These are phyloP conservation scores for Notamacropus eugenii DNA, from an alignment of 2,797 vertebrate species.

Conservation along the genomic window DNA sequence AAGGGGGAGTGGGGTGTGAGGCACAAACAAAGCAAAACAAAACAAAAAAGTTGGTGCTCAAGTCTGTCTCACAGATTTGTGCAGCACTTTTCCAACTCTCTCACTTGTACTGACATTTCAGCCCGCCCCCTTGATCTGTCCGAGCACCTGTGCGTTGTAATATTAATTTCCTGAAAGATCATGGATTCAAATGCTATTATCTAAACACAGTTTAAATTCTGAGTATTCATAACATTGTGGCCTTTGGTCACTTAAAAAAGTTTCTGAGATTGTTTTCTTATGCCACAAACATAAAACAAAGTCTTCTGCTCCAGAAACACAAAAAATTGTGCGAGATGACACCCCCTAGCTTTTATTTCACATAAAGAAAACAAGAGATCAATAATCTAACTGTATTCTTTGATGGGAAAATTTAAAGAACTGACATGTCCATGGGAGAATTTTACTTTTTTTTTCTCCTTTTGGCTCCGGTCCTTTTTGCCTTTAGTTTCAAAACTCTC, in stretches of 20 bases:
- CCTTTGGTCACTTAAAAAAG: conserved; percentile 78
- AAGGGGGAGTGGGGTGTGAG: conserved; percentile 37
- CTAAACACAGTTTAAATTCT: conserved; percentile 73
- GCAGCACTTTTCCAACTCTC: conserved; percentile 57
- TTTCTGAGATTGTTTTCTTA: conserved; percentile 82
- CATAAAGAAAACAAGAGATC: conserved; percentile 80
- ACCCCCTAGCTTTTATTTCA: conserved; percentile 86
- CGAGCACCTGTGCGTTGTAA: conserved; percentile 79
- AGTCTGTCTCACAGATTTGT: conserved; percentile 27
- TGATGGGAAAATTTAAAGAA: conserved; percentile 86
- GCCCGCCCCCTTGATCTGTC: conserved; percentile 68
- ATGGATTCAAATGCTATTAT: conserved; percentile 56
- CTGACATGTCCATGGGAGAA: conserved; percentile 83
- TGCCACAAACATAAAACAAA: conserved; percentile 80
- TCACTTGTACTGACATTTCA: conserved; percentile 66
- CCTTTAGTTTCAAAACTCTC: conserved; percentile 90
- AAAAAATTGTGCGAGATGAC: conserved; percentile 85
- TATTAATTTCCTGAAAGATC: conserved; percentile 79
- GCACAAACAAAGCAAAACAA: conserved; percentile 78
- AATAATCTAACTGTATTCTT: conserved; percentile 83
- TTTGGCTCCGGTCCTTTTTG: conserved; percentile 83
- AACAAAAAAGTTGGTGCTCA: conserved; percentile 66
- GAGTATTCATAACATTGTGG: conserved; percentile 72
- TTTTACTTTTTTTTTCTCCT: conserved; percentile 83
- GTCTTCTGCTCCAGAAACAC: conserved; percentile 86